phyloP scores from a whole-genome alignment of 2,113 vertebrate genomes.

The human region GRCh38 chr14:22998501-22999000 shows the following conservation, averaged over 20 bases:
- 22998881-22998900: conserved; percentile 78
- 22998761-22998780: conserved; percentile 81
- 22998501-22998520: conserved; percentile 68
- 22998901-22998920: conserved; percentile 54
- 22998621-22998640: conserved; percentile 66
- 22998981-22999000: conserved; percentile 80
- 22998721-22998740: conserved; percentile 76
- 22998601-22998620: conserved; percentile 32
- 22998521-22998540: conserved; percentile 75
- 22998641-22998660: conserved; percentile 71
- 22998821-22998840: conserved; percentile 84
- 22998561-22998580: conserved; percentile 80
- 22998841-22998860: conserved; percentile 81
- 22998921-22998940: background rate
- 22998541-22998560: conserved; percentile 82
- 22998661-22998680: background rate
- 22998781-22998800: conserved; percentile 79
- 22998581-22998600: conserved; percentile 81
- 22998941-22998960: conserved; percentile 80
- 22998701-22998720: background rate
- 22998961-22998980: conserved; percentile 77
- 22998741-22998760: conserved; percentile 79
- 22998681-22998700: conserved; percentile 53
- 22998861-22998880: conserved; percentile 73
- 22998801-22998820: conserved; percentile 80